A percentile compares a stretch with the other conserved stretches of the same genome.
Conservation (phyloP, 2,797 vertebrate genomes). For the Notamacropus eugenii region DNA sequence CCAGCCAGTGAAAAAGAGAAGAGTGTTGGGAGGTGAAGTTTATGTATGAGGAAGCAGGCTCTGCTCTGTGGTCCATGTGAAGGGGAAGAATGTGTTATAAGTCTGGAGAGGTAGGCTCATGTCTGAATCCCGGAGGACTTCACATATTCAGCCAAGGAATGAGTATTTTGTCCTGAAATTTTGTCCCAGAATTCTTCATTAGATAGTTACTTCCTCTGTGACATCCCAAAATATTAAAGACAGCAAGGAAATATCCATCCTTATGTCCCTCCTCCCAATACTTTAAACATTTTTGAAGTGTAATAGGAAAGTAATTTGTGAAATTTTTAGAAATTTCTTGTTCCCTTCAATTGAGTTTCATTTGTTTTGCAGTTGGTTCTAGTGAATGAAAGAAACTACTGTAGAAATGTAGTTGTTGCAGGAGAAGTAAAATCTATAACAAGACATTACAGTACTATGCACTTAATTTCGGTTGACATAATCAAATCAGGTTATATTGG, state of each 20-base stretch:
- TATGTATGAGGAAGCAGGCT: background rate
- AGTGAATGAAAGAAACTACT: background rate
- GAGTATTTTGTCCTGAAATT: background rate
- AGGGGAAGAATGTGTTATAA: background rate
- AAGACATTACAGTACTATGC: background rate
- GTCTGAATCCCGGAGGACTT: background rate
- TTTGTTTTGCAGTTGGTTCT: background rate
- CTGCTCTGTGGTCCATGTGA: background rate
- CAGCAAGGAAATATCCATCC: background rate
- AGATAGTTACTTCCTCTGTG: background rate
- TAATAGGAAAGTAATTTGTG: background rate
- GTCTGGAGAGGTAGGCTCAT: background rate
- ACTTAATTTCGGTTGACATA: background rate
- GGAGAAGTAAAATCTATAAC: background rate
- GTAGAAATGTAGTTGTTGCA: background rate
- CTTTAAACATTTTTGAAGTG: background rate
- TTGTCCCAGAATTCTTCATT: background rate
- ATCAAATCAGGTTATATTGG: background rate
- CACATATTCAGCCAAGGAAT: background rate
- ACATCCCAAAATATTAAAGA: background rate
- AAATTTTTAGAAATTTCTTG: background rate
- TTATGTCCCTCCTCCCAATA: background rate
- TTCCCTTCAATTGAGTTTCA: background rate
- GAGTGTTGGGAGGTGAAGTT: background rate
- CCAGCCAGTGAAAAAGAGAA: background rate